phyloP scores from a whole-genome alignment of 2,797 vertebrate species.

The Macrochelys suwanniensis region DNA sequence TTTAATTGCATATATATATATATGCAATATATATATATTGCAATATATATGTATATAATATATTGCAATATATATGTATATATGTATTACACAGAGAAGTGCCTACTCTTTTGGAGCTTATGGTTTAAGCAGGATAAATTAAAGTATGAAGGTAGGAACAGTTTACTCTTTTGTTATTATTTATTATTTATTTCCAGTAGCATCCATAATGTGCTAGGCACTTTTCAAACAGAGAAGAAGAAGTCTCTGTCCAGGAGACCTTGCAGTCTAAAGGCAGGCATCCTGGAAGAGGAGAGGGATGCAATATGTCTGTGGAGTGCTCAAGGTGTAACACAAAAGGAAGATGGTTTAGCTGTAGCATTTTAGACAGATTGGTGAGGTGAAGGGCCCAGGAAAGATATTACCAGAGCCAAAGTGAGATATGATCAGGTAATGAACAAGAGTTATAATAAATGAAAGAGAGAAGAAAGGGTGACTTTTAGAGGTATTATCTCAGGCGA shows the following conservation, averaged over 20 bases:
- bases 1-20: neutral
- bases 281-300: neutral
- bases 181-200: neutral
- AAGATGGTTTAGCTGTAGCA: neutral
- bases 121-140: slow-evolving; percentile 14
- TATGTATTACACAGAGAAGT: neutral
- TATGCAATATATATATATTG: slow-evolving; percentile 10
- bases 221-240: slow-evolving; percentile 27
- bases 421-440: neutral
- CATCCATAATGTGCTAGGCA: neutral
- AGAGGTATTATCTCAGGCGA: neutral
- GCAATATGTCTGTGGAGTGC: neutral
- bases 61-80: neutral
- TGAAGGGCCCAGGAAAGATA: neutral
- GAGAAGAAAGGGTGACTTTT: neutral
- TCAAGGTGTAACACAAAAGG: neutral
- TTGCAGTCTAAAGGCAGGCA: neutral
- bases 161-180: neutral
- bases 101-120: neutral
- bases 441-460: neutral
- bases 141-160: neutral
- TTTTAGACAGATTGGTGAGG: neutral
- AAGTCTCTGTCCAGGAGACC: neutral
- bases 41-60: neutral
- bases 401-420: accelerated